Evolutionary conservation across 2,797 vertebrate genomes (phyloP), one percentile per base, ranked within the genome.

Genomic region (Ateles fusciceps): DNA sequence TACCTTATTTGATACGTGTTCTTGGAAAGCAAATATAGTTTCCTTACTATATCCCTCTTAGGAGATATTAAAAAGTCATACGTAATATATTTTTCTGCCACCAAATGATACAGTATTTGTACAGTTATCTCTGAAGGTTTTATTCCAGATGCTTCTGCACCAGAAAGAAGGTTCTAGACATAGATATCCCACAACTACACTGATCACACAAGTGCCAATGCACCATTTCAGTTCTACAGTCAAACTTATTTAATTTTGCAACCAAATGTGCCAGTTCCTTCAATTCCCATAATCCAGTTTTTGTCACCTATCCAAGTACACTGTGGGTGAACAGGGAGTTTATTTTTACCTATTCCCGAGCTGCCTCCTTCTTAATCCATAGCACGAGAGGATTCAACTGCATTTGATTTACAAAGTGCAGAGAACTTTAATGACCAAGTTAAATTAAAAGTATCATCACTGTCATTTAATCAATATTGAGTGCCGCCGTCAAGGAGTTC

Each of bases 1-100:
- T 94, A 92, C 96, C 74, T 96, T 96, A 97, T 95, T 98, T 97
- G 93, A 97, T 95, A 84, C 95, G 55, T 87, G 97, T 98, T 96
- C 94, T 95, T 98, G 88, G 52, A 91, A 85, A 46, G 89, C 95
- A 96, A 98, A 94, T 22, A 36, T 61, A 26, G 95, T 98, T 98
- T 98, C 71, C 61, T 98, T 44, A n/a, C 93, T 85, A 30, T 97
- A 94, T 97, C 7, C 44, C 71, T 97, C 83, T 79, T 61, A 96
- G 59, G 30, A 97, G 96, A 97, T 75, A 95, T 75, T 97, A 97
- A 98, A 98, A 98, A 97, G 36, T 11, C 91, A 64, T 80, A 94
- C 96, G 94, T 48, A 91, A 95, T 96, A 84, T 55, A 95, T 95
- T 96, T 96, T 57, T 96, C 97, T 95, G 17, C 85, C 96, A 78